phyloP scores from a whole-genome alignment of 2,888 invertebrate genomes.

The Acleris emargana region DNA sequence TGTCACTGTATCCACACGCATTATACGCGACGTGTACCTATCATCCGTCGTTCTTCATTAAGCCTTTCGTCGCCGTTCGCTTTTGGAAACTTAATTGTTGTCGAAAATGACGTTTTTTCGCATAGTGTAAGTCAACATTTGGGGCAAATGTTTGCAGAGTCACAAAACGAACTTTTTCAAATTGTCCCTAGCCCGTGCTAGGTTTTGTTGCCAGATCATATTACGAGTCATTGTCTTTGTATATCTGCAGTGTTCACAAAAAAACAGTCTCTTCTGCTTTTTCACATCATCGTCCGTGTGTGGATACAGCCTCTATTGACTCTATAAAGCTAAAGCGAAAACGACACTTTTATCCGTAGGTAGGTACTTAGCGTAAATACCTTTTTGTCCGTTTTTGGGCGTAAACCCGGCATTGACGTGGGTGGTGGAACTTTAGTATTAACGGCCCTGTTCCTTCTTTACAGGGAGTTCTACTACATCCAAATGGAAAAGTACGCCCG shows the following conservation, averaged over 20 bases:
- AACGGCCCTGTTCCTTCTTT: conserved; percentile 49
- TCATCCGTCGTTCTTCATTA: conserved; percentile 29
- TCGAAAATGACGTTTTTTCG: conserved; percentile 3
- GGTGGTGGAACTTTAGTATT: neutral
- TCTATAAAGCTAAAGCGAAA: too few relatives aligned
- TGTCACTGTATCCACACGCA: conserved; percentile 53
- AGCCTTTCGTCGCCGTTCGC: conserved; percentile 14
- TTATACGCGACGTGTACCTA: conserved; percentile 1
- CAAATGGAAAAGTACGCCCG: conserved; percentile 99
- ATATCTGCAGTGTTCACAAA: too few relatives aligned
- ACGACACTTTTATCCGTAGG: too few relatives aligned
- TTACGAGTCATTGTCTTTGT: neutral
- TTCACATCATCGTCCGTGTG: too few relatives aligned
- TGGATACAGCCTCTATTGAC: too few relatives aligned
- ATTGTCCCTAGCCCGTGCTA: neutral
- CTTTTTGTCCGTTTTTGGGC: too few relatives aligned
- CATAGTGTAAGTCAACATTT: conserved; percentile 22
- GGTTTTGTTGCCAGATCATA: neutral
- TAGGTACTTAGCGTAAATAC: too few relatives aligned
- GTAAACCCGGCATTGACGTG: too few relatives aligned
- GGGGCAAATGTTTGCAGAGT: neutral
- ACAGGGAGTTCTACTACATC: conserved; percentile 99
- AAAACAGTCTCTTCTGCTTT: too few relatives aligned
- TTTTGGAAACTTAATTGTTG: conserved; percentile 18
- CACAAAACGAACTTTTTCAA: neutral